These are phyloP conservation scores for Madoqua kirkii DNA, from an alignment of 2,113 vertebrate species.

Conservation along the genomic window DNA sequence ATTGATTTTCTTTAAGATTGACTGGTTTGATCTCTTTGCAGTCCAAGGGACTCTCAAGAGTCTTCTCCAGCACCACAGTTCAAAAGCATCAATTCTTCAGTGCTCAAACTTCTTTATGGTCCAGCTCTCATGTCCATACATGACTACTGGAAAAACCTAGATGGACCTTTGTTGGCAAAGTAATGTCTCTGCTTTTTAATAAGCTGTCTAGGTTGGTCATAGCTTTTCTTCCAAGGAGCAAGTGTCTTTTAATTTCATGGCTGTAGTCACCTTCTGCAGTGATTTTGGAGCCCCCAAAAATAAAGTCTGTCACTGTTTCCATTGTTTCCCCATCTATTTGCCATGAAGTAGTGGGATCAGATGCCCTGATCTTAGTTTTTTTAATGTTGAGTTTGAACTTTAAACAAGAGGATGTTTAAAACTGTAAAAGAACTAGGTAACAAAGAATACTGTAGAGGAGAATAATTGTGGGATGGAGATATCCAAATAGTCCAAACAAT, in stretches of 20 bases:
- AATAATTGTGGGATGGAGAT: background rate
- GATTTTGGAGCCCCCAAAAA: background rate
- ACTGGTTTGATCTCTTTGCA: background rate
- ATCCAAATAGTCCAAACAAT: background rate
- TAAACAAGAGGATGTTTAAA: background rate
- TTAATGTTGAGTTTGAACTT: background rate
- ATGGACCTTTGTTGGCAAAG: background rate
- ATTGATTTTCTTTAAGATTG: background rate
- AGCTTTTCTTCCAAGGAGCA: too few relatives aligned
- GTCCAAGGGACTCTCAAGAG: background rate
- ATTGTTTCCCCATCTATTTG: background rate
- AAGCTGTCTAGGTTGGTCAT: too few relatives aligned
- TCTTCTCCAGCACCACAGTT: background rate
- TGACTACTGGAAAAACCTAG: background rate
- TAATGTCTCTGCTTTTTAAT: background rate
- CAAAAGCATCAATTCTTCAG: background rate
- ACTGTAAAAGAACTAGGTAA: background rate
- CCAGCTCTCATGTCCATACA: background rate
- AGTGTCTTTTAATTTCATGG: background rate
- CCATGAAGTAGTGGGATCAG: background rate
- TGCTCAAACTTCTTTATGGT: background rate
- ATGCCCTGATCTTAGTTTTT: background rate
- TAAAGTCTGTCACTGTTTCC: background rate
- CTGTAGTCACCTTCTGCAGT: background rate
- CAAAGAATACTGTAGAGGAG: background rate